A percentile compares a stretch with the other conserved stretches of the same genome.
Evolutionary conservation across 2,888 invertebrate species (phyloP).

Genomic region (Cosmia trapezina): DNA sequence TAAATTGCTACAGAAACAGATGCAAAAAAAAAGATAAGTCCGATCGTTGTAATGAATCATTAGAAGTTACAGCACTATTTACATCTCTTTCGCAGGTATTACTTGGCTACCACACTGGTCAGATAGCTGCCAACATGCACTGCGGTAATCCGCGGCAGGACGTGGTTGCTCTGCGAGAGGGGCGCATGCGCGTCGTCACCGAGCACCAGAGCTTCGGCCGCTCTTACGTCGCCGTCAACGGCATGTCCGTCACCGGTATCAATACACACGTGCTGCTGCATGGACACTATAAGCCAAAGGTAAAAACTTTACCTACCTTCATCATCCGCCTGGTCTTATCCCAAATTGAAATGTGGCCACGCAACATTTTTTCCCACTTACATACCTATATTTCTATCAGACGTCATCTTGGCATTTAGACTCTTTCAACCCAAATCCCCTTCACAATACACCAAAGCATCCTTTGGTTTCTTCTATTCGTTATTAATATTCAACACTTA

Average conservation of each 20-base stretch:
- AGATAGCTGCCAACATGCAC: conserved; percentile 94
- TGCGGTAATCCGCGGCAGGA: conserved; percentile 90
- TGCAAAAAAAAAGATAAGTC: neutral
- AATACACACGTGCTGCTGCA: conserved; percentile 79
- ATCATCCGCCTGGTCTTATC: too few relatives aligned
- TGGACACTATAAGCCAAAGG: conserved; percentile 81
- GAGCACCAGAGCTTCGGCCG: conserved; percentile 90
- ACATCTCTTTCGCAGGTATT: conserved; percentile 75
- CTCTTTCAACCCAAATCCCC: neutral
- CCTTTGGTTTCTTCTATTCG: too few relatives aligned
- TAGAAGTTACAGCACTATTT: neutral
- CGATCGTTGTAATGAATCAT: neutral
- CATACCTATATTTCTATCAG: too few relatives aligned
- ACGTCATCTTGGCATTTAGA: neutral
- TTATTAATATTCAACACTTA: neutral
- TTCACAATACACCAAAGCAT: neutral
- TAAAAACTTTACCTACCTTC: conserved; percentile 39
- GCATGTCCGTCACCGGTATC: conserved; percentile 78
- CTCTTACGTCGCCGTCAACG: conserved; percentile 81
- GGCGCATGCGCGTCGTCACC: conserved; percentile 90
- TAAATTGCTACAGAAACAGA: neutral
- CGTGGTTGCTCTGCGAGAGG: conserved; percentile 87
- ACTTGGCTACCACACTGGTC: conserved; percentile 92
- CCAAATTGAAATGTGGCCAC: too few relatives aligned
- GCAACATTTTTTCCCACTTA: too few relatives aligned